These are phyloP conservation scores for Gobiocypris rarus DNA, from an alignment of 2,113 vertebrate species.

Conservation along the genomic window DNA sequence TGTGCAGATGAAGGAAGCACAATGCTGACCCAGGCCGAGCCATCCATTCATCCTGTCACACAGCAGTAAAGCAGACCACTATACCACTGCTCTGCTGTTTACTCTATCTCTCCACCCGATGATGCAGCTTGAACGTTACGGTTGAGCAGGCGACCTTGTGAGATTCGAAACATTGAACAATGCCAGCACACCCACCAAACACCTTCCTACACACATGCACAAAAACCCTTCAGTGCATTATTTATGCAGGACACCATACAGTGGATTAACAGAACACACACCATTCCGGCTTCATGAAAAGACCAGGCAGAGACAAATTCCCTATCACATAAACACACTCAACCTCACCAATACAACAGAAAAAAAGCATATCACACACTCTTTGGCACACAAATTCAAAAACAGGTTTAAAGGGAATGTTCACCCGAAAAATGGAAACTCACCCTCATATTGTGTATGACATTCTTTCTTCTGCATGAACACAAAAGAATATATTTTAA, in stretches of 20 bases:
- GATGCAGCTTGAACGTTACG: slow-evolving; percentile 54
- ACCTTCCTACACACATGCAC: slow-evolving; percentile 57
- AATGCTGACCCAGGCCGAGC: slow-evolving; percentile 63
- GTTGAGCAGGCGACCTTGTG: slow-evolving; percentile 68
- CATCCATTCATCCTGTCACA: slow-evolving; percentile 68
- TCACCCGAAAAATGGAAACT: background rate
- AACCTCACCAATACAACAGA: background rate
- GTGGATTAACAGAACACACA: slow-evolving; percentile 48
- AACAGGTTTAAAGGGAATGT: slow-evolving; percentile 18
- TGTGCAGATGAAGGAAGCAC: slow-evolving; percentile 67
- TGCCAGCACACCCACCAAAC: slow-evolving; percentile 68
- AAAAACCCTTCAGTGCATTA: slow-evolving; percentile 36
- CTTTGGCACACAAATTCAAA: background rate
- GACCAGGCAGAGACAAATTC: slow-evolving; percentile 18
- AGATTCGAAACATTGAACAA: slow-evolving; percentile 18
- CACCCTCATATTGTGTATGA: background rate
- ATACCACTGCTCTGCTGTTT: slow-evolving; percentile 52
- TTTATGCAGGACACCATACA: slow-evolving; percentile 37
- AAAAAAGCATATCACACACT: slow-evolving; percentile 33
- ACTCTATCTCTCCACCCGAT: slow-evolving; percentile 6
- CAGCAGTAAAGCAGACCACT: slow-evolving; percentile 19
- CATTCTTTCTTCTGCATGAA: background rate
- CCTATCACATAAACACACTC: slow-evolving; percentile 30
- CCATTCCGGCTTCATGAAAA: slow-evolving; percentile 45
- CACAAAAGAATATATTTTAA: background rate